Percentiles rank a stretch among this genome's conserved stretches.
phyloP scores from a whole-genome alignment of 2,797 vertebrate species.

The Intellagama lesueurii region DNA sequence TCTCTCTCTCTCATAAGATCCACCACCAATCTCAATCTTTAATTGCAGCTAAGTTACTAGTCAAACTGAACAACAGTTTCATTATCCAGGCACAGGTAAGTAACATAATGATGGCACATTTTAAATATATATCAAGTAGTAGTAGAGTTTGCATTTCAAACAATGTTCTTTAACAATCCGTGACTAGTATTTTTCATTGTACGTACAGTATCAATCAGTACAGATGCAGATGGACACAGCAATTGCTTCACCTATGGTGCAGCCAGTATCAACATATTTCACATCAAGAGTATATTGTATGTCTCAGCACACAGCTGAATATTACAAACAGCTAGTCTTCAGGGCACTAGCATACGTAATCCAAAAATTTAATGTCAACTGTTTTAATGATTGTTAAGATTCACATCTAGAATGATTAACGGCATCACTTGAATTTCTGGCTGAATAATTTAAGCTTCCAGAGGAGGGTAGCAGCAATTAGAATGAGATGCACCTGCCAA shows the following conservation, averaged over 20 bases:
- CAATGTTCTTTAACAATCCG: too few relatives aligned
- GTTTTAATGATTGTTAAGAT: neutral
- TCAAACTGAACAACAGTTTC: neutral
- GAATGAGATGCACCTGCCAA: neutral
- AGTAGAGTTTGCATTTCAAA: neutral
- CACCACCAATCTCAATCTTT: neutral
- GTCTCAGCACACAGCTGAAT: neutral
- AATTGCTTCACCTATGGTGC: too few relatives aligned
- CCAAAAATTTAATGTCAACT: neutral
- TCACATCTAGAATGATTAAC: neutral
- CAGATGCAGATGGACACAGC: neutral
- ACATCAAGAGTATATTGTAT: neutral
- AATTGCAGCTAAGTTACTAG: neutral
- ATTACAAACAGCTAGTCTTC: neutral
- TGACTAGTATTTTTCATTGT: neutral
- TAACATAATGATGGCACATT: neutral
- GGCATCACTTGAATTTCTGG: neutral
- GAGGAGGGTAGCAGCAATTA: neutral
- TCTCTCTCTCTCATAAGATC: neutral
- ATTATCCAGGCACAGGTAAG: neutral
- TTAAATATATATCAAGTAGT: neutral
- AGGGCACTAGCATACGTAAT: neutral
- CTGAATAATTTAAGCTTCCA: neutral
- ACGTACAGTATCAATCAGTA: too few relatives aligned
- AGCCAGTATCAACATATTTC: neutral